Evolutionary conservation across 2,888 invertebrate species (phyloP).

Genomic region (Leucophenga montana): DNA sequence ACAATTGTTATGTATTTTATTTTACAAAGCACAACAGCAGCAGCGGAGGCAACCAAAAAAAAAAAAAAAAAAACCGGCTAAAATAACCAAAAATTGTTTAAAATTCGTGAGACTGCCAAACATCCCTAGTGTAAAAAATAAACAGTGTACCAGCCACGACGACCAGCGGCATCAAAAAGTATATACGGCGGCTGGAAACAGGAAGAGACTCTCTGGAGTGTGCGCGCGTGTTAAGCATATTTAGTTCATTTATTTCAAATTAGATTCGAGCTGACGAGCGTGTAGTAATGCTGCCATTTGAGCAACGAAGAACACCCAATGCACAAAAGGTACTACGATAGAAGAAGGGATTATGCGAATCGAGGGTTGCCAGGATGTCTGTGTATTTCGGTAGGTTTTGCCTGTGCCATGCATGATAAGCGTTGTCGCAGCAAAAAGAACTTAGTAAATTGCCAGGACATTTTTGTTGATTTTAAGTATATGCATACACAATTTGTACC

Average conservation of each 20-base stretch:
- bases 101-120: constrained; percentile 7
- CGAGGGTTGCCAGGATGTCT: neutral
- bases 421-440: neutral
- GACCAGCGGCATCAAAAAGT: too few species aligned
- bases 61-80: too few species aligned
- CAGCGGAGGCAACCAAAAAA: too few species aligned
- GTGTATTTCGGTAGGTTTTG: neutral
- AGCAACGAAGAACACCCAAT: neutral
- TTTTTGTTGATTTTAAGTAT: constrained; percentile 17
- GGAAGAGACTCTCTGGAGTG: neutral
- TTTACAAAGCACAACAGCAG: too few species aligned
- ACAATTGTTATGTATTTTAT: constrained; percentile 16
- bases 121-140: constrained; percentile 16
- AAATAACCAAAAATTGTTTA: constrained; percentile 15
- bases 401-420: constrained; percentile 12
- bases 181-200: neutral
- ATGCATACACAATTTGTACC: constrained; percentile 3
- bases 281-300: neutral
- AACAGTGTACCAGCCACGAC: neutral
- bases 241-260: constrained; percentile 70
- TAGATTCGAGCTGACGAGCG: constrained; percentile 57
- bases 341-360: neutral
- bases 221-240: constrained; percentile 69
- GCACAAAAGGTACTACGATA: neutral
- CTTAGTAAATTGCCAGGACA: too few species aligned